Percentiles rank a stretch among this genome's conserved stretches.
phyloP scores from a whole-genome alignment of 2,113 vertebrate species.

The Clarias macrocephalus region DNA sequence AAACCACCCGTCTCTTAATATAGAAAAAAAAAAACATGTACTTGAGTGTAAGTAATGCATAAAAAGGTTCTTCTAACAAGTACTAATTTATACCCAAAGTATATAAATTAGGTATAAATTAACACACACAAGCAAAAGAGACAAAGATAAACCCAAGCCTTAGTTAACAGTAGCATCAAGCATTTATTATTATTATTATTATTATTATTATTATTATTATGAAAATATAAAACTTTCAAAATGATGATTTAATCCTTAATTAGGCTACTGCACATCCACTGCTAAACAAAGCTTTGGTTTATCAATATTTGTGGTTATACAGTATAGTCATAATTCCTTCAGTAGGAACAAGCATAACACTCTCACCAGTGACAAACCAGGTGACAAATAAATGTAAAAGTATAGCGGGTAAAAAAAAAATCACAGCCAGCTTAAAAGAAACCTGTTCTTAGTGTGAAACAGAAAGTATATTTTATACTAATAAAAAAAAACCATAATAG shows the following conservation, averaged over 20 bases:
- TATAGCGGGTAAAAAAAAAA: background rate
- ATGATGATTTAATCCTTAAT: background rate
- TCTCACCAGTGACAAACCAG: background rate
- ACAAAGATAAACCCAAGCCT: background rate
- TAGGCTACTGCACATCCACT: background rate
- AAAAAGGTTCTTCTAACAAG: background rate
- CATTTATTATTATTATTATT: background rate
- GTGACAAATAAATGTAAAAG: constrained; percentile 6
- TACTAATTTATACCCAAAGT: background rate
- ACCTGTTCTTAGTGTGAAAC: background rate
- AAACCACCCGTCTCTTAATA: background rate
- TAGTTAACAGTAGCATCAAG: background rate
- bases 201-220: background rate
- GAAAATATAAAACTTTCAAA: background rate
- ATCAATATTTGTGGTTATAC: background rate
- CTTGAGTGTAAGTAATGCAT: background rate
- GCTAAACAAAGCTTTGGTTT: background rate
- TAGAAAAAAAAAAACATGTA: background rate
- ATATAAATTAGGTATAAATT: too few species aligned
- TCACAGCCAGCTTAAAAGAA: background rate
- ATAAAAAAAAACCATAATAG: background rate
- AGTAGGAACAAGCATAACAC: background rate
- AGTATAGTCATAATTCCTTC: background rate
- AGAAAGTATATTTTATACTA: background rate
- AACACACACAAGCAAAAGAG: background rate